Evolutionary conservation across 2,113 vertebrate species (phyloP).

Genomic region (Syngnathus scovelli): DNA sequence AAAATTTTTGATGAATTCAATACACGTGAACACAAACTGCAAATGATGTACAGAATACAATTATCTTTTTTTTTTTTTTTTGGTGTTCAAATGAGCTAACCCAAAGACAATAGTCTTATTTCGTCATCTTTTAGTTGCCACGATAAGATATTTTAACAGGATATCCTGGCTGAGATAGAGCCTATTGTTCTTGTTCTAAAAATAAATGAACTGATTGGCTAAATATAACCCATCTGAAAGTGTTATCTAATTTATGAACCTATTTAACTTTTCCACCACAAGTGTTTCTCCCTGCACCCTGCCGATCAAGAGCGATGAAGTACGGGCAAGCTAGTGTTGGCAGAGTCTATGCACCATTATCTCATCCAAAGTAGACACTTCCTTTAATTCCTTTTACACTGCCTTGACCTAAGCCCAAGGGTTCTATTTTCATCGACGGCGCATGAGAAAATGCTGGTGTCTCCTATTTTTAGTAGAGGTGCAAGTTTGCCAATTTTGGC

Average conservation of each 20-base stretch:
- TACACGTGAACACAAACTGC: neutral
- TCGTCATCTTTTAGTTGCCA: slow-evolving; percentile 44
- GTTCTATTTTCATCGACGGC: too few species aligned
- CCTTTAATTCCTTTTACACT: slow-evolving; percentile 31
- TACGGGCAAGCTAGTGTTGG: slow-evolving; percentile 60
- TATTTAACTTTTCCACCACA: slow-evolving; percentile 50
- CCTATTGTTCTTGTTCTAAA: slow-evolving; percentile 66
- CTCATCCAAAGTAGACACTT: slow-evolving; percentile 44
- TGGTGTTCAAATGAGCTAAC: neutral
- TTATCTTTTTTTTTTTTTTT: neutral
- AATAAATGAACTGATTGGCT: slow-evolving; percentile 48
- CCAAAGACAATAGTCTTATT: slow-evolving; percentile 15
- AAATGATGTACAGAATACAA: neutral
- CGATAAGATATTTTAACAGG: slow-evolving; percentile 67
- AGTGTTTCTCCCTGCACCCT: slow-evolving; percentile 12
- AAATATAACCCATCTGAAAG: slow-evolving; percentile 58
- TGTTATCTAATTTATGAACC: slow-evolving; percentile 40
- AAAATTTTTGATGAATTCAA: neutral
- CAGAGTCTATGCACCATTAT: slow-evolving; percentile 58
- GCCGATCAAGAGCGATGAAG: slow-evolving; percentile 67
- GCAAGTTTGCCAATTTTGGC: too few species aligned
- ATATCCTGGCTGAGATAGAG: slow-evolving; percentile 63
- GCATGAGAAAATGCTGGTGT: too few species aligned
- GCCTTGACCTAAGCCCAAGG: slow-evolving; percentile 41
- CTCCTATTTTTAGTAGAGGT: too few species aligned